Evolutionary conservation across 2,888 invertebrate species (phyloP).

Genomic region (Tupiocoris notatus): DNA sequence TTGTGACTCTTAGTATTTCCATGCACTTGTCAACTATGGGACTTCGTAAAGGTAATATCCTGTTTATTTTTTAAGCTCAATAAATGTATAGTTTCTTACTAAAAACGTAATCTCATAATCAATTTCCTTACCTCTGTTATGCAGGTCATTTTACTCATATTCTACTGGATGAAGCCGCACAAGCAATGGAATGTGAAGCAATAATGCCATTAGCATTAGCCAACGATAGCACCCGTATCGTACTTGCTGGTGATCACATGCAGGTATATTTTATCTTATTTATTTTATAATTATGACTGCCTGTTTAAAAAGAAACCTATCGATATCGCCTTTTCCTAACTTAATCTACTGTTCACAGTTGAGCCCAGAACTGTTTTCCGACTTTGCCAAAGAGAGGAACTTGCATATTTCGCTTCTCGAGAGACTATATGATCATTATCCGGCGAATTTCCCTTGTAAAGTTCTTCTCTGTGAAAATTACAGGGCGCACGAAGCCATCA

Average conservation of each 20-base stretch:
- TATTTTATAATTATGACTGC: too few relatives aligned
- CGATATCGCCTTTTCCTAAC: too few relatives aligned
- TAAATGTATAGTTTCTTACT: not conserved
- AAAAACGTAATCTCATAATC: slow-evolving; percentile 9
- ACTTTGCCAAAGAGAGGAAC: slow-evolving; percentile 68
- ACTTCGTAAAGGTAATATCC: slow-evolving; percentile 63
- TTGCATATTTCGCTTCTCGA: slow-evolving; percentile 74
- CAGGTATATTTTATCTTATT: slow-evolving; percentile 55
- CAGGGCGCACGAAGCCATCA: slow-evolving; percentile 76
- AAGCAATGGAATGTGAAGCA: slow-evolving; percentile 82
- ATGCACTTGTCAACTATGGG: slow-evolving; percentile 70
- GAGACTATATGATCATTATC: slow-evolving; percentile 74
- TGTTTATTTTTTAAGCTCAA: not conserved
- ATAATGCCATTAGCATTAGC: slow-evolving; percentile 76
- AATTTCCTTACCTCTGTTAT: too few relatives aligned
- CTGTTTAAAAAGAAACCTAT: too few relatives aligned
- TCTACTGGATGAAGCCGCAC: slow-evolving; percentile 81
- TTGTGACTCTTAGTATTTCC: slow-evolving; percentile 77
- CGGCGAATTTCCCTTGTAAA: slow-evolving; percentile 70
- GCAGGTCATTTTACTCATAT: slow-evolving; percentile 72
- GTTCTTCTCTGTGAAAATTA: slow-evolving; percentile 80
- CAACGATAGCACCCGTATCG: slow-evolving; percentile 68
- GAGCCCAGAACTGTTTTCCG: slow-evolving; percentile 76
- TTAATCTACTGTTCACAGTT: slow-evolving; percentile 61
- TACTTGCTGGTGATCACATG: slow-evolving; percentile 84